Evolutionary conservation across 1,140 invertebrate species (phyloP).

Genomic region (Musca domestica): DNA sequence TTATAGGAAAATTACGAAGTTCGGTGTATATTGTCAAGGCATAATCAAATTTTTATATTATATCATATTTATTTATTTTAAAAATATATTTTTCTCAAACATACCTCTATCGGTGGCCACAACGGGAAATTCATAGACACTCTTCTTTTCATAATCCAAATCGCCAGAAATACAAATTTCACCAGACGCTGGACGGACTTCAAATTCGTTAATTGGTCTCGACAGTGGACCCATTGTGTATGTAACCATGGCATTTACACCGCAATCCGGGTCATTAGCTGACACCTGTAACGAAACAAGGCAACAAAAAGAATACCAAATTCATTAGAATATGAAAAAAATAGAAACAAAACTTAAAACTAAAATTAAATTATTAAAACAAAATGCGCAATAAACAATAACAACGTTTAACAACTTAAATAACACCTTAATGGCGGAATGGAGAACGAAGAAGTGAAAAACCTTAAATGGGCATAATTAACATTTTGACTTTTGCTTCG

Average conservation of each 20-base stretch:
- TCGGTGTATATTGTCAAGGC: no score
- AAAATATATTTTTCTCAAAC: constrained; percentile 32
- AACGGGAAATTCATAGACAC: constrained; percentile 87
- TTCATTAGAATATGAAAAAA: background rate
- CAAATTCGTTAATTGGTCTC: constrained; percentile 69
- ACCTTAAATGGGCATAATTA: background rate
- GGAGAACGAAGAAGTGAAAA: no score
- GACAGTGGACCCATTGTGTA: constrained; percentile 78
- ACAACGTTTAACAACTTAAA: no score
- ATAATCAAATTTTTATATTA: no score
- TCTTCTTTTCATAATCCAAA: constrained; percentile 84
- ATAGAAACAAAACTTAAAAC: background rate
- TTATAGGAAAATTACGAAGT: no score
- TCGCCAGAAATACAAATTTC: constrained; percentile 81
- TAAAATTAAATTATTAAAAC: background rate
- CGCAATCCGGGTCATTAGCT: constrained; percentile 91
- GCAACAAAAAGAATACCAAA: constrained; percentile 7
- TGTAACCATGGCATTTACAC: constrained; percentile 90
- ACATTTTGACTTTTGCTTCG: background rate
- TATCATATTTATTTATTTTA: constrained; percentile 3
- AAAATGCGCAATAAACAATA: no score
- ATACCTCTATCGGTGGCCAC: constrained; percentile 92
- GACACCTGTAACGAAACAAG: constrained; percentile 73
- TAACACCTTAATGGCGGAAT: no score
- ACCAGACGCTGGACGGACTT: constrained; percentile 77